These are phyloP conservation scores for Tachycineta bicolor DNA, from an alignment of 2,113 vertebrate species.

Conservation along the genomic window DNA sequence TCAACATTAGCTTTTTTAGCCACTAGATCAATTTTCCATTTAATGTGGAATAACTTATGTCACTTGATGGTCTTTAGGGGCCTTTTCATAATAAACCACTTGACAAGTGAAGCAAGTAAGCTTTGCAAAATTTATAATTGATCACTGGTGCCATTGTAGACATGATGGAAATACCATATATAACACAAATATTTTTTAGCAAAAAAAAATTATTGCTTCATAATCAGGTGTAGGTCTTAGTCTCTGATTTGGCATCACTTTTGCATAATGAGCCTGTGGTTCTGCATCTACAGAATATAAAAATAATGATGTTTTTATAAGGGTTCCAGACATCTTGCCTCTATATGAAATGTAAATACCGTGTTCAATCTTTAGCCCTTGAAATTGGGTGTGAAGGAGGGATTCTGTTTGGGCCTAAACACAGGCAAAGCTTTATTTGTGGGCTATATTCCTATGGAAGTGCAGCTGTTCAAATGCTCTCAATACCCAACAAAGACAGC, in stretches of 20 bases:
- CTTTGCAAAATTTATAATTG: constrained; percentile 11
- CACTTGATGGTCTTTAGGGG: neutral
- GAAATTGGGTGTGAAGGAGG: constrained; percentile 24
- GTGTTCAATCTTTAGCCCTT: neutral
- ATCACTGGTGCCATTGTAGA: constrained; percentile 22
- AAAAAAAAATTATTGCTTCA: constrained; percentile 52
- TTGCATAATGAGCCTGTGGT: constrained; percentile 43
- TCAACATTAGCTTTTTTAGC: neutral
- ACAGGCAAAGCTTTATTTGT: constrained; percentile 45
- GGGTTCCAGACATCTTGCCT: constrained; percentile 37
- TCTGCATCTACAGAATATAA: constrained; percentile 39
- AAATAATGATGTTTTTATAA: constrained; percentile 61
- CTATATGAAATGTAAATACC: constrained; percentile 50
- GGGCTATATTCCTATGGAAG: neutral
- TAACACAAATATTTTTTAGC: constrained; percentile 13
- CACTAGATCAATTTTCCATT: constrained; percentile 44
- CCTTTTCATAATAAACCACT: constrained; percentile 11
- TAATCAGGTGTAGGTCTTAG: constrained; percentile 50
- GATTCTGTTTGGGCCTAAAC: constrained; percentile 45
- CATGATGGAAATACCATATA: constrained; percentile 50
- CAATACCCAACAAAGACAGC: constrained; percentile 29
- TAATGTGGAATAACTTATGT: constrained; percentile 45
- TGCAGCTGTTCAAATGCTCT: constrained; percentile 35
- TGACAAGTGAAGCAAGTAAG: constrained; percentile 6
- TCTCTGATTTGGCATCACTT: constrained; percentile 21